Evolutionary conservation across 2,113 vertebrate species (phyloP), one percentile per base, ranked within the genome.

Genomic region (Myodes glareolus): DNA sequence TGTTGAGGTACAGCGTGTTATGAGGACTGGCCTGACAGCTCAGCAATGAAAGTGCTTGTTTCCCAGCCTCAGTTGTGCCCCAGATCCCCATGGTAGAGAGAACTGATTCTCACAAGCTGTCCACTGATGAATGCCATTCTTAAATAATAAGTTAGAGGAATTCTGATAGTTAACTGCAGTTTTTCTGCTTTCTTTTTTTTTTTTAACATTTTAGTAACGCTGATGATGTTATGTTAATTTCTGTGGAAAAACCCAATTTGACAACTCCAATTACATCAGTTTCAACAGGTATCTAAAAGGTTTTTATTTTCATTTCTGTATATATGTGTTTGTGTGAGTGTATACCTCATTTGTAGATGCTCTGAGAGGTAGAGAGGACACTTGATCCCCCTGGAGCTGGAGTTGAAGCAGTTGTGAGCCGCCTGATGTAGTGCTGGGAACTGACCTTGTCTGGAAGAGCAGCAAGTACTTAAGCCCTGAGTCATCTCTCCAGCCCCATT

Each of bases 181-280:
- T 94, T 93, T 93, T 86, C 19, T 92, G 87, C 87, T 97, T 88
- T 97, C 80, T 72, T 1, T 86, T 93, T 84, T 67, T 58, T 94
- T 92, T 88, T 97, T 82, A 75, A 93, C 92, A 97, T 96, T 96
- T 98, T 88, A 94, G 97, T 97, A 98, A 98, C 47, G 92, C 61
- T 94, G 90, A 97, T 96, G 97, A 97, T 93, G 92, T 98, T 88
- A 47, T 93, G 29, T 76, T 93, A 68, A 67, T 98, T 94, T 96
- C 96, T 11, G 19, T 91, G 95, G 94, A 94, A 93, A 96, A 42
- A 42, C 70, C 21, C 93, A 94, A 90, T 94, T 89, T 95, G 90
- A 91, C 50, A 96, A 82, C 50, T 93, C 65, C 95, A 94, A 0
- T 92, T 96, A 93, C 93, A 90, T 82, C 95, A 96, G 78, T 72